phyloP scores from a whole-genome alignment of 2,797 vertebrate genomes.

The Semotilus atromaculatus region DNA sequence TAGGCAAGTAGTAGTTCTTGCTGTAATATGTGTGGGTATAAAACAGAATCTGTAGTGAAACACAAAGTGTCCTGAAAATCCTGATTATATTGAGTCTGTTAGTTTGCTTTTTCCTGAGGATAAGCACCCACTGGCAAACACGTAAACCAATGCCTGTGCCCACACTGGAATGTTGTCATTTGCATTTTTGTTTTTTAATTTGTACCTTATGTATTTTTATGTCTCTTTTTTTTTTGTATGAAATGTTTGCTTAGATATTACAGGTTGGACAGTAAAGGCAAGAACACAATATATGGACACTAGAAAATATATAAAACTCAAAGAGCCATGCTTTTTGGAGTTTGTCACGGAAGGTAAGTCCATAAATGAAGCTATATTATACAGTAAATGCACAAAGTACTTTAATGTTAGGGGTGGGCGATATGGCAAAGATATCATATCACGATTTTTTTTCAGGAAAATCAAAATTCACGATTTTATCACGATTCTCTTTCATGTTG shows the following conservation, averaged over 20 bases:
- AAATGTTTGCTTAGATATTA: background rate
- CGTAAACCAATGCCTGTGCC: background rate
- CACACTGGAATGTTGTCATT: background rate
- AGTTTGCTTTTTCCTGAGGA: background rate
- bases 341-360: background rate
- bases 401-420: too few relatives aligned
- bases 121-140: conserved; percentile 5
- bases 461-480: too few relatives aligned
- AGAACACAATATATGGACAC: background rate
- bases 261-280: background rate
- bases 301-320: conserved; percentile 16
- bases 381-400: too few relatives aligned
- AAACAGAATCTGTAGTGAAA: background rate
- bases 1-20: background rate
- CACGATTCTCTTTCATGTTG: too few relatives aligned
- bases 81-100: background rate
- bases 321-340: background rate
- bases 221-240: background rate
- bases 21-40: background rate
- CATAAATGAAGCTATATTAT: background rate
- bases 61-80: background rate
- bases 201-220: background rate
- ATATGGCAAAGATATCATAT: too few relatives aligned
- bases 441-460: too few relatives aligned
- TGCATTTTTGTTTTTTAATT: background rate